Conservation (phyloP, 1,140 invertebrate species). For the Carposina sasakii region DNA sequence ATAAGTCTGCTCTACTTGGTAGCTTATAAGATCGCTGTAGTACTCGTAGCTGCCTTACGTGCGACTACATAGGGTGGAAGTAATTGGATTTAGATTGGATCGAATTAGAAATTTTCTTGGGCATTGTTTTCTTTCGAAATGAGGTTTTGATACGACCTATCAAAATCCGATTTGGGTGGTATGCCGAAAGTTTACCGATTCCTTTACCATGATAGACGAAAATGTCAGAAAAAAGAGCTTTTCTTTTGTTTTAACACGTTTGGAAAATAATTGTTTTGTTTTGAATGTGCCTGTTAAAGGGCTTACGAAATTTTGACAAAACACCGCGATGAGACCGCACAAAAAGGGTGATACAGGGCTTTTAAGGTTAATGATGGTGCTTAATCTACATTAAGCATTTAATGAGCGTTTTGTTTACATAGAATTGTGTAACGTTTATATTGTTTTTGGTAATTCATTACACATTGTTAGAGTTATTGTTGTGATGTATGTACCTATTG, state of each 20-base stretch:
- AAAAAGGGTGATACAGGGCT: conserved; percentile 31
- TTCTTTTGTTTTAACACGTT: conserved; percentile 1
- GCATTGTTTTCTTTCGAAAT: conserved; percentile 57
- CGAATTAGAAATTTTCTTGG: conserved; percentile 61
- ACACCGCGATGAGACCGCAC: conserved; percentile 21
- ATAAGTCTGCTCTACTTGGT: neutral
- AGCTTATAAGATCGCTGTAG: conserved; percentile 14
- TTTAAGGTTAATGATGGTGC: conserved; percentile 36
- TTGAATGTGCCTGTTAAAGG: conserved; percentile 11
- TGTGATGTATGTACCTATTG: too few species aligned
- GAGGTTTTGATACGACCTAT: conserved; percentile 61
- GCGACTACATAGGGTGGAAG: conserved; percentile 42
- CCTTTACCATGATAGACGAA: neutral
- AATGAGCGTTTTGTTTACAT: conserved; percentile 25
- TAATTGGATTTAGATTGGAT: conserved; percentile 69
- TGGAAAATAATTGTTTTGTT: neutral
- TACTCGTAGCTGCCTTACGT: conserved; percentile 24
- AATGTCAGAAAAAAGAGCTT: neutral
- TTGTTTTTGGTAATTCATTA: too few species aligned
- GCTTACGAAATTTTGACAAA: conserved; percentile 34
- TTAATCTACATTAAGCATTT: conserved; percentile 39
- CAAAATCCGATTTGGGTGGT: conserved; percentile 58
- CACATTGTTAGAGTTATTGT: too few species aligned
- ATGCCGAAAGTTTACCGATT: too few species aligned
- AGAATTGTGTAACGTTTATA: too few species aligned